These are phyloP conservation scores for Acanthosepion lycidas DNA, from an alignment of 2,888 invertebrate genomes.

Conservation along the genomic window DNA sequence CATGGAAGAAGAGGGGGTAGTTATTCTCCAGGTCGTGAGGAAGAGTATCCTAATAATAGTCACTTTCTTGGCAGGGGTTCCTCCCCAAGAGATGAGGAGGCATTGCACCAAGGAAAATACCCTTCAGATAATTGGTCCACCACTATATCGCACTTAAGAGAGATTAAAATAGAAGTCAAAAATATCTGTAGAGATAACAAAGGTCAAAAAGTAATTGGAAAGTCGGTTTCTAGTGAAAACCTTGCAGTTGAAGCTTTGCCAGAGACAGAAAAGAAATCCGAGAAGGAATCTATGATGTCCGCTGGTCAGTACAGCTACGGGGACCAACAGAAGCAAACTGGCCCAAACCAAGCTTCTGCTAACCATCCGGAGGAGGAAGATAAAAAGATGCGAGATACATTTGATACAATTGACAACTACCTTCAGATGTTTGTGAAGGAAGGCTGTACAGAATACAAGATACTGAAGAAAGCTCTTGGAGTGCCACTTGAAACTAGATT, in stretches of 20 bases:
- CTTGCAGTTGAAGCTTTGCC: too few species aligned
- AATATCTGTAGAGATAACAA: neutral
- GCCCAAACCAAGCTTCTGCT: neutral
- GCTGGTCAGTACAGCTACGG: neutral
- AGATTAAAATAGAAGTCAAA: neutral
- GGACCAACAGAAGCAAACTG: neutral
- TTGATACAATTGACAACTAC: neutral
- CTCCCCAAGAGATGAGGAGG: neutral
- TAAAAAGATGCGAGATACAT: neutral
- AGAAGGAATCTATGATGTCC: neutral
- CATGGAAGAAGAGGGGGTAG: neutral
- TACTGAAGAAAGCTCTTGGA: neutral
- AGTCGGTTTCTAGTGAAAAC: neutral
- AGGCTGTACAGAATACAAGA: slow-evolving; percentile 16
- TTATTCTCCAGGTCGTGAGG: neutral
- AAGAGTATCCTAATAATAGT: neutral
- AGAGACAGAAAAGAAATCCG: neutral
- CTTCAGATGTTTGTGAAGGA: neutral
- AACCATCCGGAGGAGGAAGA: neutral
- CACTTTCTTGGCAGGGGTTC: neutral
- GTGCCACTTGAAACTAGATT: neutral
- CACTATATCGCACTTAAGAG: neutral
- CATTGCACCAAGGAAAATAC: neutral
- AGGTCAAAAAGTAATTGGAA: neutral
- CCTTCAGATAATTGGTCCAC: neutral